Conservation (phyloP, 2,888 invertebrate species). For the Lasius fuliginosus region DNA sequence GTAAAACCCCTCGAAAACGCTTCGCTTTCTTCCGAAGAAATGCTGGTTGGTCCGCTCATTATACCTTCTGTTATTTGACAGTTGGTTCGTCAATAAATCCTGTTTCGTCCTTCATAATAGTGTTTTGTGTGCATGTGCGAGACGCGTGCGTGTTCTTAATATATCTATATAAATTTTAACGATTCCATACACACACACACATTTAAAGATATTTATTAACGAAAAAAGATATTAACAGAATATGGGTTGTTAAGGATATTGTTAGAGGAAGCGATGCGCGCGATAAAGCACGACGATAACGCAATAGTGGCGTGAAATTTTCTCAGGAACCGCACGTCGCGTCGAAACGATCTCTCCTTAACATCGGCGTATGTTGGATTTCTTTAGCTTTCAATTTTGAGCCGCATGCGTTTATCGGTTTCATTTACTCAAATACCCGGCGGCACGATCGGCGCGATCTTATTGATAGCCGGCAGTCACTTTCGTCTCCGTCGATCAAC, state of each 20-base stretch:
- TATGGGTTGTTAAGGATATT: not conserved
- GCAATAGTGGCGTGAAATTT: conserved; percentile 26
- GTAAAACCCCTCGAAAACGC: conserved; percentile 34
- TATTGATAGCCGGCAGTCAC: conserved; percentile 33
- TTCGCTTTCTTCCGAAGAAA: conserved; percentile 41
- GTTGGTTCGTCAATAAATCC: conserved; percentile 28
- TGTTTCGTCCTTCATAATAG: not conserved
- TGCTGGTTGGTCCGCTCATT: conserved; percentile 9
- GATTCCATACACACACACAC: not conserved
- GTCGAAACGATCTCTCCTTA: conserved; percentile 16
- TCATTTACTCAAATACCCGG: conserved; percentile 61
- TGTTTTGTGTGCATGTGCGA: not conserved
- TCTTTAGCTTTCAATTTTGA: conserved; percentile 38
- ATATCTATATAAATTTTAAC: conserved; percentile 22
- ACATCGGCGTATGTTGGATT: conserved; percentile 1
- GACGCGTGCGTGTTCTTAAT: not conserved
- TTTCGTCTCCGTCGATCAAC: conserved; percentile 46
- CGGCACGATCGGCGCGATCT: conserved; percentile 65
- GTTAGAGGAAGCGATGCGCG: not conserved
- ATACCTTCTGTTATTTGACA: conserved; percentile 39
- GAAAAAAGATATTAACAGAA: not conserved
- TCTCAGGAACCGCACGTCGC: not conserved
- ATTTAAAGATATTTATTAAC: not conserved
- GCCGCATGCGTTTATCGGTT: conserved; percentile 57
- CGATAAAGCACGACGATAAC: conserved; percentile 34